phyloP scores from a whole-genome alignment of 2,113 vertebrate genomes.

The Lathamus discolor region DNA sequence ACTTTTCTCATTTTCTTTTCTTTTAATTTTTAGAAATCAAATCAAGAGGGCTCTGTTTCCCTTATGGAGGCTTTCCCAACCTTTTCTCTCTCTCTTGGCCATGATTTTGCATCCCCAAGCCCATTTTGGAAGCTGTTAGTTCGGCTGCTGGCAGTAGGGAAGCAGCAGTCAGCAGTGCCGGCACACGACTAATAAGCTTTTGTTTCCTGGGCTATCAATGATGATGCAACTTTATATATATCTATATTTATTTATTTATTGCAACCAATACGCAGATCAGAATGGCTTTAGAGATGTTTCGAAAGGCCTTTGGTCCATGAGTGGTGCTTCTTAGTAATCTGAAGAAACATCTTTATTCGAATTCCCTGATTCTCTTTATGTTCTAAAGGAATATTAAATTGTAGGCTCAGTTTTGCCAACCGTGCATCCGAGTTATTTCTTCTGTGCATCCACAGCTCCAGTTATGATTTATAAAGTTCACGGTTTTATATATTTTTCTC shows the following conservation, averaged over 20 bases:
- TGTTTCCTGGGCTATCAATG: background rate
- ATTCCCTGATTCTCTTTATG: background rate
- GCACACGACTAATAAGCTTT: background rate
- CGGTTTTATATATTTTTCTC: background rate
- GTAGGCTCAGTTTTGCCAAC: background rate
- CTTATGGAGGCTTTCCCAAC: background rate
- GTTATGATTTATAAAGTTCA: background rate
- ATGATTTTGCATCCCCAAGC: background rate
- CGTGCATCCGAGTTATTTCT: background rate
- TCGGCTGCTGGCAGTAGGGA: background rate
- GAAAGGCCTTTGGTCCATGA: background rate
- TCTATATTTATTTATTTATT: background rate
- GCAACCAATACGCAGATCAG: background rate
- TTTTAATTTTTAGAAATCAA: background rate
- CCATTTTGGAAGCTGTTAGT: rapidly evolving
- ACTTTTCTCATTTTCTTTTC: background rate
- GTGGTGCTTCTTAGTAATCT: background rate
- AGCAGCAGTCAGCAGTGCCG: background rate
- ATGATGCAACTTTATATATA: background rate
- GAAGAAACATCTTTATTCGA: background rate
- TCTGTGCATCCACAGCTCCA: background rate
- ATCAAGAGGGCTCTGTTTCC: background rate
- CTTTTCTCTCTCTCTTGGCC: background rate
- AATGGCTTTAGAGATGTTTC: background rate
- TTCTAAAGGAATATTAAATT: background rate